Base-by-base conservation (phyloP, 2,113 vertebrate genomes). In the Rhinolophus sinicus region DNA sequence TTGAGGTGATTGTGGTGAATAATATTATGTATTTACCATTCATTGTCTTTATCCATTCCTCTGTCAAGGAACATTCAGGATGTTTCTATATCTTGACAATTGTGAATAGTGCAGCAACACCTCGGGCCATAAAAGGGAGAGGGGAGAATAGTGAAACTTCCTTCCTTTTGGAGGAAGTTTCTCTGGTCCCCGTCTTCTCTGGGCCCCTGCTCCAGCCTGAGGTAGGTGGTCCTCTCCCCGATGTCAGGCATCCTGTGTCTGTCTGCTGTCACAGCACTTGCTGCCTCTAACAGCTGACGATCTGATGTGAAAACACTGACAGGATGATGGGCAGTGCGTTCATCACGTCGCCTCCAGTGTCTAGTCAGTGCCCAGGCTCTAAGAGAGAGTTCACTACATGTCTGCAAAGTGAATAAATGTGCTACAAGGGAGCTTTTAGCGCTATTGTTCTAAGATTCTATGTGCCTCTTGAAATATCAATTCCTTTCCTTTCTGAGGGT, bases 401-500 rank as follows among this genome's bases (percentile, higher is more conserved):
- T 16, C 38, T 47, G 33, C 44, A 22, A 62, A 88, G 30, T 1
- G 69, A 89, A 52, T 75, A 30, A 67, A 70, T 75, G 19, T 50
- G 62, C 62, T 82, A 35, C 56, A 15, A 44, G 69, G 44, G 18
- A 22, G 75, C 19, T 21, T 83, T 78, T 8, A 70, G 44, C 35
- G 30, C 40, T 24, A 26, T n/a, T 88, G 33, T 92, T 77, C 73
- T 70, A 52, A 76, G 54, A 89, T 3, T 77, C 19, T 28, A 3
- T 3, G 0, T 40, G 38, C 8, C 30, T 95, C 52, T 81, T 76
- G 30, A 92, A 83, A 80, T 90, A 83, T 2, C 56, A 65, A 26
- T 72, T 83, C 13, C 52, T 83, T 18, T 89, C 10, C 58, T 94
- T 86, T 84, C 56, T 47, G 69, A 92, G 69, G 56, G 40, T 44